These are phyloP conservation scores for Cercopithecus petaurista DNA, from an alignment of 2,797 vertebrate genomes.

Conservation along the genomic window DNA sequence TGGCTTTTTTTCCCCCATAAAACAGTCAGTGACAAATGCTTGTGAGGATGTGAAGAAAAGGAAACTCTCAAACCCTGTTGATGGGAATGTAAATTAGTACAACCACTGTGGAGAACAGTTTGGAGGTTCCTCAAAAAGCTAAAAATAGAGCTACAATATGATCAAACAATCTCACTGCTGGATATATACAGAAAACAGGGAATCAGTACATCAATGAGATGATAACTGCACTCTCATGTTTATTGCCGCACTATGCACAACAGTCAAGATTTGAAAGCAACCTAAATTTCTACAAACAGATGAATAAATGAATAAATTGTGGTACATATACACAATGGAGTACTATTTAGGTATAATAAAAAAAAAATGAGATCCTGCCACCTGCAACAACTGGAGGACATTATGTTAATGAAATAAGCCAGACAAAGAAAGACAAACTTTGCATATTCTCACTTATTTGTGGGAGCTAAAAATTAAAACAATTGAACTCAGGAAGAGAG, in stretches of 20 bases:
- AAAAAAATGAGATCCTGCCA: not conserved
- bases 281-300: not conserved
- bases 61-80: not conserved
- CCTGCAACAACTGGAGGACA: not conserved
- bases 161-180: not conserved
- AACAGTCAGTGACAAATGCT: not conserved
- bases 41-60: not conserved
- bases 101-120: not conserved
- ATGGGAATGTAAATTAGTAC: not conserved
- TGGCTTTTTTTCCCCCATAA: fast-evolving
- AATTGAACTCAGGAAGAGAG: not conserved
- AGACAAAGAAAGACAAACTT: not conserved
- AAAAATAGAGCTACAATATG: not conserved
- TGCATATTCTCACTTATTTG: not conserved
- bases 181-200: not conserved
- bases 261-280: not conserved
- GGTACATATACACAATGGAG: not conserved
- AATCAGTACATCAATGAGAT: not conserved
- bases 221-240: not conserved
- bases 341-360: not conserved
- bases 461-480: not conserved
- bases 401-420: not conserved
- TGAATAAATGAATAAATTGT: not conserved
- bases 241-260: not conserved
- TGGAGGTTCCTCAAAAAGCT: not conserved